phyloP scores from a whole-genome alignment of 2,113 vertebrate genomes.

The Furnarius figulus region DNA sequence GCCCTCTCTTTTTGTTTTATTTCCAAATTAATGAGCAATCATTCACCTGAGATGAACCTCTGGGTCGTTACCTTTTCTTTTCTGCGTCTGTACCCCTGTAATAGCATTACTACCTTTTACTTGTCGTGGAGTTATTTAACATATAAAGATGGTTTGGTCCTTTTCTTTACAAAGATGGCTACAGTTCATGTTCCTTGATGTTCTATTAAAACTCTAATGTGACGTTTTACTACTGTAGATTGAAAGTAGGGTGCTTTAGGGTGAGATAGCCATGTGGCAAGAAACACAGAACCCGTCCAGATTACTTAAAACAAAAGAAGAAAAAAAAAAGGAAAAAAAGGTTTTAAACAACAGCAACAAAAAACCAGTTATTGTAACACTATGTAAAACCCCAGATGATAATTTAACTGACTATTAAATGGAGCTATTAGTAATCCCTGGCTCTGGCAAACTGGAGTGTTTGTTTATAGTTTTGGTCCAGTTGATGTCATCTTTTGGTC shows the following conservation, averaged over 20 bases:
- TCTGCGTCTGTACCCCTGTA: neutral
- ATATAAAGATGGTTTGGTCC: constrained; percentile 46
- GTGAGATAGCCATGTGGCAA: constrained; percentile 17
- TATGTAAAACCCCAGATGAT: constrained; percentile 70
- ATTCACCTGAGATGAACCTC: constrained; percentile 37
- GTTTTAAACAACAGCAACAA: constrained; percentile 35
- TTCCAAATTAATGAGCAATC: neutral
- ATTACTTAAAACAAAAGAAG: constrained; percentile 38
- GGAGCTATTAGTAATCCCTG: constrained; percentile 67
- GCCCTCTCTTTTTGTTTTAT: constrained; percentile 10
- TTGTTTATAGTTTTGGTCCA: constrained; percentile 48
- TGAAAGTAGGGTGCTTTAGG: constrained; percentile 54
- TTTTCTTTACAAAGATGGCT: constrained; percentile 53
- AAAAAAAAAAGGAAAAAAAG: constrained; percentile 23
- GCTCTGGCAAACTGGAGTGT: constrained; percentile 41
- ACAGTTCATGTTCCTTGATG: constrained; percentile 68
- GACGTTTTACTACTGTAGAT: constrained; percentile 68
- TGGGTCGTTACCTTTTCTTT: constrained; percentile 1
- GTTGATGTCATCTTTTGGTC: constrained; percentile 39
- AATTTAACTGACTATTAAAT: constrained; percentile 76
- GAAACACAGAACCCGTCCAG: constrained; percentile 43
- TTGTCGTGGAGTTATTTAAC: constrained; percentile 54
- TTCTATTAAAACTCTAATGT: constrained; percentile 71
- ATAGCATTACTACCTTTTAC: constrained; percentile 51
- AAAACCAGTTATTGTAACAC: constrained; percentile 53